Evolutionary conservation across 2,113 vertebrate genomes (phyloP).

Genomic region (Colistium nudipinnis): DNA sequence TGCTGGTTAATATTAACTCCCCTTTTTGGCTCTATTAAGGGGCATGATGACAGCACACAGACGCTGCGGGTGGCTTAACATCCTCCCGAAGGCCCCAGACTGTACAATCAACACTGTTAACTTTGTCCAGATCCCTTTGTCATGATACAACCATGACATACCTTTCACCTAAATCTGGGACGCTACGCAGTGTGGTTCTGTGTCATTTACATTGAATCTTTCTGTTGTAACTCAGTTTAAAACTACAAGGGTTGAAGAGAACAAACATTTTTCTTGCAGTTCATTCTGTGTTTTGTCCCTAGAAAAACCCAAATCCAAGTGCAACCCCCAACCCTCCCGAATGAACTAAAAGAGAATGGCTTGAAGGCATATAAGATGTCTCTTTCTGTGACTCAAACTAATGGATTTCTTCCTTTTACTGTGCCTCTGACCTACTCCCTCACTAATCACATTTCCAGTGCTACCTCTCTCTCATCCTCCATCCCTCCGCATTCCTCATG

Average conservation of each 20-base stretch:
- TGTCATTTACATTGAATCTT: slow-evolving; percentile 9
- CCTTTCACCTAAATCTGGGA: background rate
- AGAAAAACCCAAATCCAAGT: slow-evolving; percentile 19
- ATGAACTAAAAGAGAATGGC: slow-evolving; percentile 51
- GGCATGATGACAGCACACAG: slow-evolving; percentile 4
- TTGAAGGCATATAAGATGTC: slow-evolving; percentile 47
- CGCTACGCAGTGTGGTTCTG: background rate
- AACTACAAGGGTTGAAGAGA: slow-evolving; percentile 20
- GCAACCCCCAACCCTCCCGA: slow-evolving; percentile 23
- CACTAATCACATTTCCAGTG: slow-evolving; percentile 28
- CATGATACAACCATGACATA: background rate
- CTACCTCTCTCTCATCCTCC: slow-evolving; percentile 24
- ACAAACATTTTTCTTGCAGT: slow-evolving; percentile 9
- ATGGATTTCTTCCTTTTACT: slow-evolving; percentile 65
- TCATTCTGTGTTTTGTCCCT: background rate
- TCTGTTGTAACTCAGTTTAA: slow-evolving; percentile 16
- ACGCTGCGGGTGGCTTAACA: too few relatives aligned
- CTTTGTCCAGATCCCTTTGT: background rate
- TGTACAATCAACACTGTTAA: too few relatives aligned
- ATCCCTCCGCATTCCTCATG: slow-evolving; percentile 11
- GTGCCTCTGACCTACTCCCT: slow-evolving; percentile 51
- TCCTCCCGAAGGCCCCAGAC: too few relatives aligned
- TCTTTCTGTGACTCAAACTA: slow-evolving; percentile 67
- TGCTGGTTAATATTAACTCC: slow-evolving; percentile 38
- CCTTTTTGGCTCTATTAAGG: slow-evolving; percentile 39